Conservation (phyloP, 2,113 vertebrate genomes). For the Oryzias curvinotus region DNA sequence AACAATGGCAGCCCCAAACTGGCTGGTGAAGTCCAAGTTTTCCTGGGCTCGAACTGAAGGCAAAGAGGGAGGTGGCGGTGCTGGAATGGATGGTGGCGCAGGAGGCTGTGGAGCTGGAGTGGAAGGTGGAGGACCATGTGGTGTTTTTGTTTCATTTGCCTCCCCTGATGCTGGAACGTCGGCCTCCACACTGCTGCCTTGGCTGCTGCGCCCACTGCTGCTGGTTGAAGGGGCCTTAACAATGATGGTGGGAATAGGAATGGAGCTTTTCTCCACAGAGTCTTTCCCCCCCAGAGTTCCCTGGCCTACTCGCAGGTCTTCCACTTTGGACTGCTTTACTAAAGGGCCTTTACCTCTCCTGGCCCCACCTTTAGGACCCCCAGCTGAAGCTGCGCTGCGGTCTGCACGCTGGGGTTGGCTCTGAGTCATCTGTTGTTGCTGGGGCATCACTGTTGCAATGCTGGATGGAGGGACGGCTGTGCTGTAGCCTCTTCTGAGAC, state of each 20-base stretch:
- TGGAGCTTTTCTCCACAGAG: constrained; percentile 86
- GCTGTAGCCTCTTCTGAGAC: constrained; percentile 77
- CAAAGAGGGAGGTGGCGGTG: constrained; percentile 73
- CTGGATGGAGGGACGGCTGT: constrained; percentile 72
- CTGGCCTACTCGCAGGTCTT: constrained; percentile 76
- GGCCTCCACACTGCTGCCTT: constrained; percentile 91
- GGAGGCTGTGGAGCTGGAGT: constrained; percentile 84
- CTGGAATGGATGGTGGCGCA: constrained; percentile 81
- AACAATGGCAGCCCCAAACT: constrained; percentile 90
- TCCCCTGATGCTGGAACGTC: constrained; percentile 72
- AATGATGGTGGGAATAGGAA: constrained; percentile 92
- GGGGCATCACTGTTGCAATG: constrained; percentile 75
- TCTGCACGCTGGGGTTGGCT: constrained; percentile 71
- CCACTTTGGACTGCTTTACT: constrained; percentile 92
- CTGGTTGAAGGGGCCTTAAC: constrained; percentile 94
- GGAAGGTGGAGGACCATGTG: constrained; percentile 75
- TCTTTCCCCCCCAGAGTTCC: constrained; percentile 68
- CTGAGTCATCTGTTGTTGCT: constrained; percentile 74
- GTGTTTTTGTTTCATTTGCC: constrained; percentile 69
- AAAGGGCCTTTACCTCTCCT: constrained; percentile 86
- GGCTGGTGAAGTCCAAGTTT: constrained; percentile 88
- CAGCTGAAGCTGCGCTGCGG: constrained; percentile 60
- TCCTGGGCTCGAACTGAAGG: constrained; percentile 76
- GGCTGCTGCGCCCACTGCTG: constrained; percentile 92
- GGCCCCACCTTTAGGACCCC: constrained; percentile 70